Evolutionary conservation across 2,113 vertebrate species (phyloP).

Genomic region (Crotalus tigris): DNA sequence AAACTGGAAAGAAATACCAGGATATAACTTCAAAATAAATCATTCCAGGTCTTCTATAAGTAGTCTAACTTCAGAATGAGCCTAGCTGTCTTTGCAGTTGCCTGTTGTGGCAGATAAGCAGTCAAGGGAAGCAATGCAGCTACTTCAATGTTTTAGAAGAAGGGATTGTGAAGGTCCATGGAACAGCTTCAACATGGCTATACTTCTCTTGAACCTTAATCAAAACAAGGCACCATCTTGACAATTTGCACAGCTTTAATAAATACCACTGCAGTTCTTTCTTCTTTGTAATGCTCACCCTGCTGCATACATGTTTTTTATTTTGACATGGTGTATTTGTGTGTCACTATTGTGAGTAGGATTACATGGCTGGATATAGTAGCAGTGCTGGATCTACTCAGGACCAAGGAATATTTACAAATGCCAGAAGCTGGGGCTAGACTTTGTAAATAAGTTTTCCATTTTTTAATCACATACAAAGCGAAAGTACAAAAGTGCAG

Average conservation of each 20-base stretch:
- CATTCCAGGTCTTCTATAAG: background rate
- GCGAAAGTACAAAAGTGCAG: background rate
- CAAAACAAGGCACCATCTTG: background rate
- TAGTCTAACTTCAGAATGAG: background rate
- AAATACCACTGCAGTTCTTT: background rate
- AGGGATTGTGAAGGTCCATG: background rate
- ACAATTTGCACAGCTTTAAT: background rate
- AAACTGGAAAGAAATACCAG: background rate
- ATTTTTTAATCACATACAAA: background rate
- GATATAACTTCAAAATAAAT: background rate
- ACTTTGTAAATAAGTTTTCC: background rate
- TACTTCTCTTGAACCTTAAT: background rate
- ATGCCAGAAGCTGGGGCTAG: background rate
- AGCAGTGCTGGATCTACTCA: background rate
- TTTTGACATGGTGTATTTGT: background rate
- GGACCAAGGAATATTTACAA: background rate
- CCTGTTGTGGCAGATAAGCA: no score
- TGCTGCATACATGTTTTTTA: background rate
- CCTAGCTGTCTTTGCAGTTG: background rate
- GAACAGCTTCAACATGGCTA: background rate
- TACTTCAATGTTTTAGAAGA: background rate
- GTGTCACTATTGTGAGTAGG: background rate
- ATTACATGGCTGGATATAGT: background rate
- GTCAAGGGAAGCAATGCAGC: background rate
- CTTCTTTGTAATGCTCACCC: background rate